These are phyloP conservation scores for Apodemia zela DNA, from an alignment of 2,888 invertebrate species.

Conservation along the genomic window DNA sequence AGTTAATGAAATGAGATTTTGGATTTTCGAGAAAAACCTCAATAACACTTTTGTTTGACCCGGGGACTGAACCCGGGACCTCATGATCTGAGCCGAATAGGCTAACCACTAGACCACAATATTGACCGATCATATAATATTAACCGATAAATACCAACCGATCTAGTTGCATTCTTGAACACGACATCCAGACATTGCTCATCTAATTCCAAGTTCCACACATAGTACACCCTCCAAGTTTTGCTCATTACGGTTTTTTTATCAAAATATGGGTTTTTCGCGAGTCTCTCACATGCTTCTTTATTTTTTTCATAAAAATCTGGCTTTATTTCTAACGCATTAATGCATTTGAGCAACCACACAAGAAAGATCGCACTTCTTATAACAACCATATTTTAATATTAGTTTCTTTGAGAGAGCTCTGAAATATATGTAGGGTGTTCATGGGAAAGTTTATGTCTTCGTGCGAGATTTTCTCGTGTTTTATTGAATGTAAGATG, in stretches of 20 bases:
- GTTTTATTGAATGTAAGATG: no score
- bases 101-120: no score
- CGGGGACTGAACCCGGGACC: no score
- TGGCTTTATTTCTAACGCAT: conserved; percentile 18
- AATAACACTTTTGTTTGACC: no score
- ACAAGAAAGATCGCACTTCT: neutral
- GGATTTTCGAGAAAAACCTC: no score
- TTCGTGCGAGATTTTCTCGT: neutral
- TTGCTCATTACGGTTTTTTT: conserved; percentile 47
- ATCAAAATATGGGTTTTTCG: conserved; percentile 52
- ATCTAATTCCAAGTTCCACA: conserved; percentile 53
- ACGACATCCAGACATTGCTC: conserved; percentile 51
- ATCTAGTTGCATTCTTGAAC: conserved; percentile 46
- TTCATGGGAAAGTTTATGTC: conserved; percentile 26
- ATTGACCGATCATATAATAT: no score
- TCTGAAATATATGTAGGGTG: conserved; percentile 24
- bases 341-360: neutral
- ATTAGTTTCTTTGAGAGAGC: neutral
- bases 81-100: no score
- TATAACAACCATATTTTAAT: neutral
- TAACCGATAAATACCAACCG: conserved; percentile 47
- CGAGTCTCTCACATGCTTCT: conserved; percentile 41
- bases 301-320: conserved; percentile 30
- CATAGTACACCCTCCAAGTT: conserved; percentile 57
- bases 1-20: no score